These are phyloP conservation scores for Megaptera novaeangliae DNA, from an alignment of 2,113 vertebrate genomes.

Conservation along the genomic window DNA sequence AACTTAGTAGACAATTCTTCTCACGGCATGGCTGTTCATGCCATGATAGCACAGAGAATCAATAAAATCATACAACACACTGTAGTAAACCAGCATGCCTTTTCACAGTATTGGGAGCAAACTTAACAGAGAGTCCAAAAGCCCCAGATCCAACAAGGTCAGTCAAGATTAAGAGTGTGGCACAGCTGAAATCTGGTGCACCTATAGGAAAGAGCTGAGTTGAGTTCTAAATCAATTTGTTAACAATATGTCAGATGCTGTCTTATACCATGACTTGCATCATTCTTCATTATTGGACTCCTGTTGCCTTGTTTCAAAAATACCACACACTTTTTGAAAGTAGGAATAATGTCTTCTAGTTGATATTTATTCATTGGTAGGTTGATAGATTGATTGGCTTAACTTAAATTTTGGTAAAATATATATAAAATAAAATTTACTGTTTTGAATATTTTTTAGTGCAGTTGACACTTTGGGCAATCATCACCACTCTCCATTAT, in stretches of 20 bases:
- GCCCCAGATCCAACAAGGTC: not conserved
- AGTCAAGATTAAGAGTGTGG: not conserved
- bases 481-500: not conserved
- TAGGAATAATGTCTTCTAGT: not conserved
- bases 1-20: not conserved
- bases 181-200: not conserved
- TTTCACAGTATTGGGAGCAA: not conserved
- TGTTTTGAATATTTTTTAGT: not conserved
- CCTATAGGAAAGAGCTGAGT: not conserved
- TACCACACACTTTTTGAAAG: not conserved
- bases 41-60: not conserved
- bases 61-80: not conserved
- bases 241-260: not conserved
- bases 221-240: not conserved
- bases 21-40: not conserved
- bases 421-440: not conserved
- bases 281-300: not conserved
- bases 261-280: not conserved
- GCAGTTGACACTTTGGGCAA: not conserved
- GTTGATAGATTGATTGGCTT: not conserved
- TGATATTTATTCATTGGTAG: not conserved
- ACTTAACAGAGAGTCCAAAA: not conserved
- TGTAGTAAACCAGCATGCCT: not conserved
- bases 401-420: not conserved
- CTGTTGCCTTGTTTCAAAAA: not conserved